Evolutionary conservation across 2,797 vertebrate genomes (phyloP).

Genomic region (Pelobates cultripes): DNA sequence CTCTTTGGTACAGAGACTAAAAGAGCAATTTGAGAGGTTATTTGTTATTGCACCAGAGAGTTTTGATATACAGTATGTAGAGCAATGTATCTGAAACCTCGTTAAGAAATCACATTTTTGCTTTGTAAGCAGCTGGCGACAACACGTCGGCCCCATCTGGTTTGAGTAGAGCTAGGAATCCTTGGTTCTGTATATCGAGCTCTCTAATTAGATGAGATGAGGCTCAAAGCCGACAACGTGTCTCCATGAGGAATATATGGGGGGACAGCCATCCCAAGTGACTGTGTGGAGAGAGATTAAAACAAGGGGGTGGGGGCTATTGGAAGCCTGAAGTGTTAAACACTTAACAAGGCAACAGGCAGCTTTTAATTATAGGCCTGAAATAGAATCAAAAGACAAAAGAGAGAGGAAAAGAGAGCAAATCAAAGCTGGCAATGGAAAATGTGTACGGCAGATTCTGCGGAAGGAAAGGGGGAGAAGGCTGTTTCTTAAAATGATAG

Average conservation of each 20-base stretch:
- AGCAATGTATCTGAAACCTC: slow-evolving; percentile 5
- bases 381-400: slow-evolving; percentile 46
- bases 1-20: background rate
- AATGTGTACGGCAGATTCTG: slow-evolving; percentile 39
- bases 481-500: background rate
- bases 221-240: slow-evolving; percentile 7
- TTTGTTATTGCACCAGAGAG: background rate
- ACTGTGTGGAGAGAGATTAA: background rate
- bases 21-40: background rate
- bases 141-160: slow-evolving; percentile 20
- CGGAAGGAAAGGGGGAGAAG: background rate
- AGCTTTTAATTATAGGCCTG: slow-evolving; percentile 40
- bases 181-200: background rate
- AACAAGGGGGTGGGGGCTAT: background rate
- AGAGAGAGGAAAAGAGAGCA: slow-evolving; percentile 12
- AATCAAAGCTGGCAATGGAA: slow-evolving; percentile 30
- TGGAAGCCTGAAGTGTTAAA: slow-evolving; percentile 16
- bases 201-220: slow-evolving; percentile 24
- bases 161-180: slow-evolving; percentile 8
- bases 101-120: slow-evolving; percentile 9
- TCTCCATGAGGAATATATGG: slow-evolving; percentile 17
- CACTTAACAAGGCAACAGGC: slow-evolving; percentile 19
- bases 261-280: slow-evolving; percentile 24
- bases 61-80: slow-evolving; percentile 9
- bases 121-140: slow-evolving; percentile 16